Evolutionary conservation across 2,113 vertebrate species (phyloP).

Genomic region (Coryphaenoides rupestris): DNA sequence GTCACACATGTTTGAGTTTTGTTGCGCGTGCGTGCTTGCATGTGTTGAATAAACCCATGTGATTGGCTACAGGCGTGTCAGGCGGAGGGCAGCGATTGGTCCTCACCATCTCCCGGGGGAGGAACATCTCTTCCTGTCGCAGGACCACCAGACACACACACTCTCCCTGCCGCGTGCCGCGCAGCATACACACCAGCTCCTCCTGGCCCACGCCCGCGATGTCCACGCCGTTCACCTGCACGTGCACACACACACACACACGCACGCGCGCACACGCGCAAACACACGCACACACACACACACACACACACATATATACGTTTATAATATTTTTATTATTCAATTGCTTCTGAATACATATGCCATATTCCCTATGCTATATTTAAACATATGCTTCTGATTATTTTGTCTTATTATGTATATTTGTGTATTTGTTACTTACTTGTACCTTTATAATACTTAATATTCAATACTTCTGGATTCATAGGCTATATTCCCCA

Average conservation of each 20-base stretch:
- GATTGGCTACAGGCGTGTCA: background rate
- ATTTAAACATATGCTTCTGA: too few relatives aligned
- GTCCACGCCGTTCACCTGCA: slow-evolving; percentile 89
- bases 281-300: slow-evolving; percentile 7
- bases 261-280: slow-evolving; percentile 74
- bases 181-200: slow-evolving; percentile 90
- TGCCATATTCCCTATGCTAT: too few relatives aligned
- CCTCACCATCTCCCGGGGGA: slow-evolving; percentile 94
- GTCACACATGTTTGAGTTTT: background rate
- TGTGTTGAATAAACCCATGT: slow-evolving; percentile 2
- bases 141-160: slow-evolving; percentile 82
- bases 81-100: slow-evolving; percentile 5
- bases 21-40: background rate
- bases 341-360: too few relatives aligned
- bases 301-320: too few relatives aligned
- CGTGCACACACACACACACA: slow-evolving; percentile 17
- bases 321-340: too few relatives aligned
- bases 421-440: too few relatives aligned
- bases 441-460: too few relatives aligned
- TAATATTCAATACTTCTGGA: too few relatives aligned
- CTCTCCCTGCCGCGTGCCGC: slow-evolving; percentile 92
- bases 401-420: too few relatives aligned
- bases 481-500: too few relatives aligned
- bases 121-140: slow-evolving; percentile 87
- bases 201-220: slow-evolving; percentile 87